phyloP scores from a whole-genome alignment of 2,888 invertebrate genomes.

The Campaea margaritaria region DNA sequence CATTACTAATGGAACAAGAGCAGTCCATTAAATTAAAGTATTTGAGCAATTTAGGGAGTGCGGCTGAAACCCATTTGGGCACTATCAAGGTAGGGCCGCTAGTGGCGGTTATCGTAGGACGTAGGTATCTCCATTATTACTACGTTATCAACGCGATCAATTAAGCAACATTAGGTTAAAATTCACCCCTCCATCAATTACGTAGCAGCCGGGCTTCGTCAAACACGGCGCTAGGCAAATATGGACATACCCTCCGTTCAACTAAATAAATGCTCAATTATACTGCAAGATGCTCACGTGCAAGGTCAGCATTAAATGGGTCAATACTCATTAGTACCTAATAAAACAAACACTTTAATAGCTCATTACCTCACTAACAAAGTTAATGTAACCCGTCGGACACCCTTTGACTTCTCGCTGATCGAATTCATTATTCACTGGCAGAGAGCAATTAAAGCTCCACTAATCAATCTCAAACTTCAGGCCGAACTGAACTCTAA shows the following conservation, averaged over 20 bases:
- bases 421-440: constrained; percentile 84
- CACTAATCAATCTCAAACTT: constrained; percentile 85
- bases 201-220: constrained; percentile 56
- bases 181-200: constrained; percentile 76
- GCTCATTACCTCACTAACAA: constrained; percentile 37
- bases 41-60: constrained; percentile 57
- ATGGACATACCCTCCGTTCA: constrained; percentile 56
- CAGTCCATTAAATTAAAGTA: constrained; percentile 58
- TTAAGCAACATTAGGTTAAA: constrained; percentile 79
- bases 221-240: constrained; percentile 47
- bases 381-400: constrained; percentile 68
- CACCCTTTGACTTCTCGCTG: constrained; percentile 74
- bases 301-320: constrained; percentile 26
- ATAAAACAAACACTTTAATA: constrained; percentile 11
- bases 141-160: constrained; percentile 75
- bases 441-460: constrained; percentile 83
- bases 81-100: constrained; percentile 58
- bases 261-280: constrained; percentile 17
- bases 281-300: neutral
- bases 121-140: constrained; percentile 66
- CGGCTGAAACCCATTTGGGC: constrained; percentile 66
- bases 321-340: constrained; percentile 24
- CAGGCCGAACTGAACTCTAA: constrained; percentile 83
- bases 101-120: constrained; percentile 53
- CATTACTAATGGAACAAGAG: constrained; percentile 58